phyloP scores from a whole-genome alignment of 2,888 invertebrate species.

The Lysandra bellargus region DNA sequence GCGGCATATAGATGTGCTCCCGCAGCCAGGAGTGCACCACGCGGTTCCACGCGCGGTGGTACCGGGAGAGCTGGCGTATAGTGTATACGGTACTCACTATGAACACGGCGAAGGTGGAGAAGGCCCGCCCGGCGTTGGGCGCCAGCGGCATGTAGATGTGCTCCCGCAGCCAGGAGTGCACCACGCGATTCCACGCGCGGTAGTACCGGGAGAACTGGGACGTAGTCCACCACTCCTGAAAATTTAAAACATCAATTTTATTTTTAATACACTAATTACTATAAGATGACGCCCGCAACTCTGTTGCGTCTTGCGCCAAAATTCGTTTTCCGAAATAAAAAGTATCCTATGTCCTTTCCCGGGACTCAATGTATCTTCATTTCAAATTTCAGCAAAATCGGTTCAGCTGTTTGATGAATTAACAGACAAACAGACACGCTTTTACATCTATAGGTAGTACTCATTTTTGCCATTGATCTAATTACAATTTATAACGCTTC shows the following conservation, averaged over 20 bases:
- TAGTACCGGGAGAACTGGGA: slow-evolving; percentile 91
- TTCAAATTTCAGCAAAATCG: too few species aligned
- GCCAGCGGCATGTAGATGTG: slow-evolving; percentile 90
- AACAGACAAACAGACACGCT: too few species aligned
- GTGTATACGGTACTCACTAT: slow-evolving; percentile 47
- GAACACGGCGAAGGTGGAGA: slow-evolving; percentile 63
- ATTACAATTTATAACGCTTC: too few species aligned
- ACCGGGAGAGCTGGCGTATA: slow-evolving; percentile 71
- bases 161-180: slow-evolving; percentile 95
- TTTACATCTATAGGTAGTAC: too few species aligned
- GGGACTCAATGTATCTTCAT: too few species aligned
- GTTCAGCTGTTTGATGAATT: too few species aligned
- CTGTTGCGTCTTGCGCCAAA: too few species aligned
- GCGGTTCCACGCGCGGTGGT: slow-evolving; percentile 97
- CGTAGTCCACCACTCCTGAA: slow-evolving; percentile 96
- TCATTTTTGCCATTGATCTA: too few species aligned
- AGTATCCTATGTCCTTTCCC: too few species aligned
- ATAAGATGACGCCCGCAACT: too few species aligned
- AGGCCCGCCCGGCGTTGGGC: slow-evolving; percentile 55
- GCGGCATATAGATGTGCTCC: slow-evolving; percentile 91
- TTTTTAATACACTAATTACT: background rate
- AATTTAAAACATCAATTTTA: slow-evolving; percentile 34
- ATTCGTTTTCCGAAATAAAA: too few species aligned
- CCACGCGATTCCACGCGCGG: slow-evolving; percentile 97
- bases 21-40: slow-evolving; percentile 97